Evolutionary conservation across 2,797 vertebrate species (phyloP), one percentile per base, ranked within the genome.

Genomic region (Chanos chanos): DNA sequence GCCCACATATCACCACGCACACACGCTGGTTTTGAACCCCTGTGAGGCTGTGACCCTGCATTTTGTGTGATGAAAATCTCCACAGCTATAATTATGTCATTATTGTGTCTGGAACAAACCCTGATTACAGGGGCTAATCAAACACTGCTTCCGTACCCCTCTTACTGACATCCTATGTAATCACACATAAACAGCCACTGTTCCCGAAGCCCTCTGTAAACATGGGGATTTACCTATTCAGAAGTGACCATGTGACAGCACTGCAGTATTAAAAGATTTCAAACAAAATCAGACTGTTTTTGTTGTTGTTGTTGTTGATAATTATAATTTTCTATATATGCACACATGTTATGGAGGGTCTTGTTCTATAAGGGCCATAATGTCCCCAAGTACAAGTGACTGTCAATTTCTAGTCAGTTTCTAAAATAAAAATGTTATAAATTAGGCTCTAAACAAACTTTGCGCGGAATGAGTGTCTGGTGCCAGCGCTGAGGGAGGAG

Each of bases 91-190:
- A 75, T 72, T 56, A 72, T 60, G 45, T 60, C 18, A 63, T 72
- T 71, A 68, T 62, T 63, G 39, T 62, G 68, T 70, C 66, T 69
- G 69, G 54, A 59, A 51, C 66, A 45, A 40, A 55, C 59, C 47
- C 54, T 59, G 48, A 66, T 63, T 72, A 22, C 43, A 56, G 36
- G 21, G 22, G 16, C 37, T 40, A 68, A 64, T 67, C 59, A 50
- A 50, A 55, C n/a, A 15, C 27, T 60, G 50, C 60, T 64, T 64
- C 64, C 61, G 60, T 55, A 58, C 50, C 51, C 28, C 15, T 49
- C 8, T 53, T 21, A 28, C 37, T 56, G 40, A 54, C 67, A 49
- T 43, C 13, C 36, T 15, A 16, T n/a, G n/a, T n/a, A n/a, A n/a
- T n/a, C n/a, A n/a, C n/a, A n/a, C n/a, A n/a, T n/a, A n/a, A n/a